phyloP scores from a whole-genome alignment of 2,888 invertebrate genomes.

The Anaspis maculata region DNA sequence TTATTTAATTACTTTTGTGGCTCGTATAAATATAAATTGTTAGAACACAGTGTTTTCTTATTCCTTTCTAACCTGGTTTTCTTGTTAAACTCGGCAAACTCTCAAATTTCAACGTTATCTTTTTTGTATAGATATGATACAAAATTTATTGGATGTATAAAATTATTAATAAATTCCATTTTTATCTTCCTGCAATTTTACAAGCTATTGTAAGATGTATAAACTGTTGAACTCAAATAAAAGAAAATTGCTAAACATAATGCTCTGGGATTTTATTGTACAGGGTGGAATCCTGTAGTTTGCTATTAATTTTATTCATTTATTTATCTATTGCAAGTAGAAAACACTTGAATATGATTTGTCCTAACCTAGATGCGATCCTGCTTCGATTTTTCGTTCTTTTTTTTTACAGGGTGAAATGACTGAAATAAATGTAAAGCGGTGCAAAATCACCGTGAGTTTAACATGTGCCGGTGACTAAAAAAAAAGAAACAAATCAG shows the following conservation, averaged over 20 bases:
- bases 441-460: too few species aligned
- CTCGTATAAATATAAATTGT: constrained; percentile 33
- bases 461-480: too few species aligned
- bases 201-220: constrained; percentile 25
- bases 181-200: constrained; percentile 24
- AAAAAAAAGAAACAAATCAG: too few species aligned
- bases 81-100: constrained; percentile 19
- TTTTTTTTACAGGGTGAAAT: too few species aligned
- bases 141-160: constrained; percentile 19
- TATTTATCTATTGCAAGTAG: too few species aligned
- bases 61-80: constrained; percentile 18
- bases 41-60: constrained; percentile 27
- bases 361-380: too few species aligned
- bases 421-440: too few species aligned
- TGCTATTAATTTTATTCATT: too few species aligned
- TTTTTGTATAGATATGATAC: constrained; percentile 15
- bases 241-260: constrained; percentile 12
- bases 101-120: constrained; percentile 18
- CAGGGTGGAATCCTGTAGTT: too few species aligned
- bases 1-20: constrained; percentile 31
- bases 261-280: too few species aligned
- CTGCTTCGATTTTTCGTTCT: too few species aligned
- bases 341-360: too few species aligned
- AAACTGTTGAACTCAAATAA: constrained; percentile 26
- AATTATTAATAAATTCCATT: constrained; percentile 17